These are phyloP conservation scores for Vulpes ferrilata DNA, from an alignment of 2,113 vertebrate genomes.

Conservation along the genomic window DNA sequence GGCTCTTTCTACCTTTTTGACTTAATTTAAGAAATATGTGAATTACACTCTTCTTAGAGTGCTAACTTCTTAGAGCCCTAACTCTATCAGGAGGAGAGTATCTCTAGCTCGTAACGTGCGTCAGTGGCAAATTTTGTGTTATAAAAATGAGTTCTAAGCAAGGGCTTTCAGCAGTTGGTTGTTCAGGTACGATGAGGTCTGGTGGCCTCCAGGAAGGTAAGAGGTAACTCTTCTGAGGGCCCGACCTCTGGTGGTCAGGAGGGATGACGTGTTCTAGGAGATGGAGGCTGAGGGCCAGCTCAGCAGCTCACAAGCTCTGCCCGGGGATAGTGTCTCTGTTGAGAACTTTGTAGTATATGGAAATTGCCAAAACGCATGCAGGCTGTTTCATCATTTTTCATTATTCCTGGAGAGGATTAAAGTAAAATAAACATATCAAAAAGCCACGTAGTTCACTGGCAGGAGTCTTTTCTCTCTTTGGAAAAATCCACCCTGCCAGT, in stretches of 20 bases:
- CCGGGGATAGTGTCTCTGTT: fast-evolving
- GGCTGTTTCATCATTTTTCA: not conserved
- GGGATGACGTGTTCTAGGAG: not conserved
- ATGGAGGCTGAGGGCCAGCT: not conserved
- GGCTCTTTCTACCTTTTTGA: not conserved
- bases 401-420: not conserved
- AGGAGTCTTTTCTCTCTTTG: not conserved
- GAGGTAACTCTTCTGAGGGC: not conserved
- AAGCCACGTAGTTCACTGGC: not conserved
- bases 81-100: not conserved
- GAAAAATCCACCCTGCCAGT: not conserved
- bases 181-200: not conserved
- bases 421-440: not conserved
- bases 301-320: not conserved
- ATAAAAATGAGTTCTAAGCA: not conserved
- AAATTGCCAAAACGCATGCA: not conserved
- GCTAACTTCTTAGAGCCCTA: not conserved
- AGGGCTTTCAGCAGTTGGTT: not conserved
- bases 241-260: not conserved
- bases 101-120: not conserved
- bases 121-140: not conserved
- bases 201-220: not conserved
- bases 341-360: not conserved
- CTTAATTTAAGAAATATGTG: not conserved
- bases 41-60: not conserved